Percentiles rank a stretch among this genome's conserved stretches.
Evolutionary conservation across 2,797 vertebrate genomes (phyloP).

Genomic region (Myotis findleyi): DNA sequence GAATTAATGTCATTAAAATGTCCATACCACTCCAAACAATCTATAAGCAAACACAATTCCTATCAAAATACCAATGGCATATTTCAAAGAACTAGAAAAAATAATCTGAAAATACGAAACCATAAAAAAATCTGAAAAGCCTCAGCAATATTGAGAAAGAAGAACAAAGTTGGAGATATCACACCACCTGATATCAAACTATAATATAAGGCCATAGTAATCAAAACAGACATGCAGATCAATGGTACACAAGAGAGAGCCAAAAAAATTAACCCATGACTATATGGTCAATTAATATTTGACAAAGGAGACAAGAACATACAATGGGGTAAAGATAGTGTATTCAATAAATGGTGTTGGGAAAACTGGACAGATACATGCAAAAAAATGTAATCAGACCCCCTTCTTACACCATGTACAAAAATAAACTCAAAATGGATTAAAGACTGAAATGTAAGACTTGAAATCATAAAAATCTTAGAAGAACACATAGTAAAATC

Average conservation of each 20-base stretch:
- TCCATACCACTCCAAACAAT: not conserved
- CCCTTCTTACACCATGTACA: not conserved
- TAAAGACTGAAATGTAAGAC: not conserved
- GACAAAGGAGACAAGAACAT: not conserved
- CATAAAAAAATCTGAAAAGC: not conserved
- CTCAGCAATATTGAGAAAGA: not conserved
- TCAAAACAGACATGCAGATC: not conserved
- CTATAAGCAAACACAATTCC: not conserved
- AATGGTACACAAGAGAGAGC: not conserved
- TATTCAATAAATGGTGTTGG: not conserved
- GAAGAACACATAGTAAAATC: not conserved
- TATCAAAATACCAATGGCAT: not conserved
- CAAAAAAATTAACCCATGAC: not conserved
- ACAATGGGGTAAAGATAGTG: not conserved
- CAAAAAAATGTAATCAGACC: not conserved
- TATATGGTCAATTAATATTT: not conserved
- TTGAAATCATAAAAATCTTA: not conserved
- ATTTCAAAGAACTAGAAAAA: not conserved
- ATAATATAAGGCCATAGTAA: not conserved
- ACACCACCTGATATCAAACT: not conserved
- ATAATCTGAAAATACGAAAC: not conserved
- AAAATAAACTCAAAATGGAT: not conserved
- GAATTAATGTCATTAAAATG: not conserved
- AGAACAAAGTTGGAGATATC: not conserved
- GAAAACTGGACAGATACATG: not conserved